Percentiles rank a stretch among this genome's conserved stretches.
These are phyloP conservation scores for Amblyjoppa proteus DNA, from an alignment of 2,888 invertebrate species.

Conservation along the genomic window DNA sequence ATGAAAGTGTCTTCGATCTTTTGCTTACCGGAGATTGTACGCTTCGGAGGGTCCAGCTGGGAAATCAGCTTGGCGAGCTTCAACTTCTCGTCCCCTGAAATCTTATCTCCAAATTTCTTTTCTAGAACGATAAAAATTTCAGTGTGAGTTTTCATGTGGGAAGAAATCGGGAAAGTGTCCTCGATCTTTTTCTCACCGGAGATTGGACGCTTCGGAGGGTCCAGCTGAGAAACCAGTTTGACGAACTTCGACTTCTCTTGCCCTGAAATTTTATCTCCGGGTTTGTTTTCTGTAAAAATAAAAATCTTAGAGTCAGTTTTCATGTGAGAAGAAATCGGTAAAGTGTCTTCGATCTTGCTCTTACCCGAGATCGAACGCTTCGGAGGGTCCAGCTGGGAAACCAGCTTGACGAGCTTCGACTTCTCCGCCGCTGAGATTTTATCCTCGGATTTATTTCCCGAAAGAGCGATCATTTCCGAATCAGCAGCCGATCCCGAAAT, in stretches of 20 bases:
- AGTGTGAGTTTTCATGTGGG: not conserved
- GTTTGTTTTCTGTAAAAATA: not conserved
- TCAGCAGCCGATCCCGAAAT: too few relatives aligned
- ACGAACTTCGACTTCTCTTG: not conserved
- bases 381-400: not conserved
- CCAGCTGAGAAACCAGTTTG: not conserved
- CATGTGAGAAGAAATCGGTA: too few relatives aligned
- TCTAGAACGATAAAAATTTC: too few relatives aligned
- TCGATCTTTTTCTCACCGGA: not conserved
- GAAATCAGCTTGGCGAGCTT: not conserved
- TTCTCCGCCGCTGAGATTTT: not conserved
- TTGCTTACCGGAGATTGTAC: not conserved
- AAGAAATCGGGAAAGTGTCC: not conserved
- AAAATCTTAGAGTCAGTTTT: not conserved
- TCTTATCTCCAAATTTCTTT: not conserved
- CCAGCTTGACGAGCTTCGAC: not conserved
- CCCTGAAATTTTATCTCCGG: not conserved
- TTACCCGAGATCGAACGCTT: not conserved
- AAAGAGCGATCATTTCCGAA: not conserved
- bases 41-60: constrained; percentile 8
- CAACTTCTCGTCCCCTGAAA: not conserved
- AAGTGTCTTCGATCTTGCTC: not conserved
- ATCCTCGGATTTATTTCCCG: not conserved
- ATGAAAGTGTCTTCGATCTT: not conserved
- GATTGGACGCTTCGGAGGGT: not conserved